These are phyloP conservation scores for Formica exsecta DNA, from an alignment of 1,140 invertebrate genomes.

Conservation along the genomic window DNA sequence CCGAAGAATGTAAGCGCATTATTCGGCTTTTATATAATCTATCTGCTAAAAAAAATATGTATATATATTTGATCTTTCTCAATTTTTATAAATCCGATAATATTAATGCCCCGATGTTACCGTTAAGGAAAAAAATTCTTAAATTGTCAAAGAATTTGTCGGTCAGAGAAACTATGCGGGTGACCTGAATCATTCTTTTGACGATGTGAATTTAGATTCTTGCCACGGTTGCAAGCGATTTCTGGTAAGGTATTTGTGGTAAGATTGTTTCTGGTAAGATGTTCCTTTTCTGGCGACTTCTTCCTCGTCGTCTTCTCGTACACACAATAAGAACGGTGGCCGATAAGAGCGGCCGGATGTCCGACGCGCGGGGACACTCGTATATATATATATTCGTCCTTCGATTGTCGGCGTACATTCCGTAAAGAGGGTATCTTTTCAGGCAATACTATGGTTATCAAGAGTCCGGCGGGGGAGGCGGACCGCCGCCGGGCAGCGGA, in stretches of 20 bases:
- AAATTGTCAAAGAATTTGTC: background rate
- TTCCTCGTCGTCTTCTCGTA: background rate
- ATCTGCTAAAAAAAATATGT: background rate
- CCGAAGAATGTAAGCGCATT: background rate
- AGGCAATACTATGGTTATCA: conserved; percentile 85
- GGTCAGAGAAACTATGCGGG: background rate
- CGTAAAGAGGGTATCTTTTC: conserved; percentile 69
- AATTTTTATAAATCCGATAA: background rate
- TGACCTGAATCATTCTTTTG: conserved; percentile 17
- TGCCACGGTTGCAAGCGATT: background rate
- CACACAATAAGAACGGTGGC: background rate
- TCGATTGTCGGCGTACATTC: conserved; percentile 29
- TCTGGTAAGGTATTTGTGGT: background rate
- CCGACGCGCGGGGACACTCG: background rate
- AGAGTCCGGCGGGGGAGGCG: conserved; percentile 80
- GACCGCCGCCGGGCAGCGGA: conserved; percentile 76
- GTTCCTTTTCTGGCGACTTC: background rate
- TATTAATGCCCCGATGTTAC: background rate
- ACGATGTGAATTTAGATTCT: background rate
- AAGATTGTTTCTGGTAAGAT: background rate
- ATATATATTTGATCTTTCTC: background rate
- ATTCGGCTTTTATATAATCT: background rate
- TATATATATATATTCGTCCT: conserved; percentile 16
- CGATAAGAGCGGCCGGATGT: conserved; percentile 9
- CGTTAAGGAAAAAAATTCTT: background rate